phyloP scores from a whole-genome alignment of 2,888 invertebrate genomes.

The Sycophila texana region DNA sequence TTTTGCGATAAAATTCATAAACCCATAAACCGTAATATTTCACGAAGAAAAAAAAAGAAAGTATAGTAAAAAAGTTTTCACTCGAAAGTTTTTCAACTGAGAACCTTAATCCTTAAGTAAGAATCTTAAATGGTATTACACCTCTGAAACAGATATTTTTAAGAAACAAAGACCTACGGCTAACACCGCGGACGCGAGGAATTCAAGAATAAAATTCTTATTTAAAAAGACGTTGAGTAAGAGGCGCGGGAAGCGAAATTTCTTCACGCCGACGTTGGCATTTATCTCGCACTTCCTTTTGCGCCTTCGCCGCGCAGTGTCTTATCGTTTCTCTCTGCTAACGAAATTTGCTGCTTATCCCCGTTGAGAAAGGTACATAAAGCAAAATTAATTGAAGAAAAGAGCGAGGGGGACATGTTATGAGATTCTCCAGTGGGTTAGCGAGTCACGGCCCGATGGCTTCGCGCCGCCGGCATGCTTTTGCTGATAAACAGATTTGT shows the following conservation, averaged over 20 bases:
- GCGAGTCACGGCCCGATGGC: conserved; percentile 44
- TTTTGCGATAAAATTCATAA: too few relatives aligned
- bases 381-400: conserved; percentile 52
- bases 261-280: conserved; percentile 12
- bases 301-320: conserved; percentile 14
- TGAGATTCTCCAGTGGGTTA: conserved; percentile 56
- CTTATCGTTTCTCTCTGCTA: conserved; percentile 51
- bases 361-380: conserved; percentile 30
- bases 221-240: conserved; percentile 37
- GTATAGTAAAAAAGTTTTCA: too few relatives aligned
- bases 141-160: too few relatives aligned
- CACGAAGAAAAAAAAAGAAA: too few relatives aligned
- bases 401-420: conserved; percentile 37
- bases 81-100: too few relatives aligned
- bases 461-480: conserved; percentile 14
- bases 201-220: conserved; percentile 28
- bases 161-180: too few relatives aligned
- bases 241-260: not conserved
- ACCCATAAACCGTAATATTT: too few relatives aligned
- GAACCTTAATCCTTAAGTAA: too few relatives aligned
- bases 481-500: conserved; percentile 55
- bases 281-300: conserved; percentile 51
- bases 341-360: conserved; percentile 54
- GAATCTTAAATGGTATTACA: too few relatives aligned
- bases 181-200: not conserved